phyloP scores from a whole-genome alignment of 2,113 vertebrate genomes.

The Hemicordylus capensis region DNA sequence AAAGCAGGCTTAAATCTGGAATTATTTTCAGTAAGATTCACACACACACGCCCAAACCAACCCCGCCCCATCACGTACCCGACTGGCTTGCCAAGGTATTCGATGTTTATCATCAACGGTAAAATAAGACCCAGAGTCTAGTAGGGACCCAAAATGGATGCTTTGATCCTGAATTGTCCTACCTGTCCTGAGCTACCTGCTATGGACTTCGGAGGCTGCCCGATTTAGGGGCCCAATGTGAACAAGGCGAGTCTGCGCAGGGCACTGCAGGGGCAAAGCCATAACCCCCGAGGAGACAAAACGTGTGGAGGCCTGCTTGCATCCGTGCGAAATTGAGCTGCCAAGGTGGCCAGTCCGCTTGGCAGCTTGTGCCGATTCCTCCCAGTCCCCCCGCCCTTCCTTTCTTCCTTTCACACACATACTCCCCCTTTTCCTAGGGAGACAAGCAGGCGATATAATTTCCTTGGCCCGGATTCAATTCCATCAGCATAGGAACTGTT shows the following conservation, averaged over 20 bases:
- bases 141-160: not conserved
- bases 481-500: not conserved
- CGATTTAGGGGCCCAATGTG: not conserved
- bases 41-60: no score
- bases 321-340: not conserved
- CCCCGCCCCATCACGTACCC: not conserved
- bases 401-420: not conserved
- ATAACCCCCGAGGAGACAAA: not conserved
- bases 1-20: not conserved
- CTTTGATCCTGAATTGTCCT: not conserved
- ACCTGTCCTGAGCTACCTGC: not conserved
- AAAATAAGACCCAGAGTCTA: not conserved
- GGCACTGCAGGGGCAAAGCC: not conserved
- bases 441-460: conserved; percentile 10
- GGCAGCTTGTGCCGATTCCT: conserved; percentile 1
- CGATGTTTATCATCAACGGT: not conserved
- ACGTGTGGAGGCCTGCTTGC: not conserved
- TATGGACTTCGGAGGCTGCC: not conserved
- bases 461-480: conserved; percentile 39
- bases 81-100: not conserved
- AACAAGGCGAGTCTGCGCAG: not conserved
- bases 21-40: no score
- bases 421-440: not conserved
- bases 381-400: not conserved
- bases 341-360: conserved; percentile 1